A percentile compares a stretch with the other conserved stretches of the same genome.
phyloP scores from a whole-genome alignment of 2,797 vertebrate species.

The Gephyroberyx darwinii region DNA sequence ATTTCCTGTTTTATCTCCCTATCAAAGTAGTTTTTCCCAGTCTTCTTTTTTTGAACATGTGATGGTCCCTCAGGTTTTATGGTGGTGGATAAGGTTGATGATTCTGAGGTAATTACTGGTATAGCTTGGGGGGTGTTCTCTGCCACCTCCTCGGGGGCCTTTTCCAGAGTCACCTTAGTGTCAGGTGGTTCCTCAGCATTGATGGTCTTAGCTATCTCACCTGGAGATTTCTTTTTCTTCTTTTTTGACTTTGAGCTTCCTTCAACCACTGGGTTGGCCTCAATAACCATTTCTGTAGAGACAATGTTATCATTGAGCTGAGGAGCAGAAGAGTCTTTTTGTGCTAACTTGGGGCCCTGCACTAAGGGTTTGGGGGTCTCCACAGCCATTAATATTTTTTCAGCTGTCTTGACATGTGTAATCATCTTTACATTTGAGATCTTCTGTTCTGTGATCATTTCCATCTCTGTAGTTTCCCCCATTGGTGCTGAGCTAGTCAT shows the following conservation, averaged over 20 bases:
- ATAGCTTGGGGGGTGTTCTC: conserved; percentile 25
- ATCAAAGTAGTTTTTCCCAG: conserved; percentile 20
- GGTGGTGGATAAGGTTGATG: conserved; percentile 18
- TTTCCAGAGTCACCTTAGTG: conserved; percentile 33
- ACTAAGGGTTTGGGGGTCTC: conserved; percentile 20
- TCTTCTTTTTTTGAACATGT: conserved; percentile 18
- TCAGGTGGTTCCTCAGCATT: conserved; percentile 31
- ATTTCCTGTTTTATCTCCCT: conserved; percentile 23
- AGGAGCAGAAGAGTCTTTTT: conserved; percentile 27
- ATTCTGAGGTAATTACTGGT: conserved; percentile 28
- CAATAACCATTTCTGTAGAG: conserved; percentile 30
- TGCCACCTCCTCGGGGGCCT: conserved; percentile 21
- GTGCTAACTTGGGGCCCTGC: neutral
- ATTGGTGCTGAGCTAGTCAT: conserved; percentile 18
- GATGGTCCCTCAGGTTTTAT: conserved; percentile 23
- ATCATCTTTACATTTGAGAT: conserved; percentile 26
- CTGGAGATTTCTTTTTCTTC: conserved; percentile 77
- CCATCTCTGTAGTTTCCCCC: conserved; percentile 2
- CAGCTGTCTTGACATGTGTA: conserved; percentile 38
- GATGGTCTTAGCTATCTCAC: conserved; percentile 46
- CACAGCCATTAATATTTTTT: neutral
- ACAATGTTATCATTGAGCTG: conserved; percentile 24
- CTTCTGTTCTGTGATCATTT: conserved; percentile 32
- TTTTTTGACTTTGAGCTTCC: conserved; percentile 73
- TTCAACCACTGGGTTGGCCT: conserved; percentile 54